These are phyloP conservation scores for Mnemiopsis leidyi DNA, from an alignment of 37 sponge, comb jelly and placozoan genomes.

Conservation along the genomic window DNA sequence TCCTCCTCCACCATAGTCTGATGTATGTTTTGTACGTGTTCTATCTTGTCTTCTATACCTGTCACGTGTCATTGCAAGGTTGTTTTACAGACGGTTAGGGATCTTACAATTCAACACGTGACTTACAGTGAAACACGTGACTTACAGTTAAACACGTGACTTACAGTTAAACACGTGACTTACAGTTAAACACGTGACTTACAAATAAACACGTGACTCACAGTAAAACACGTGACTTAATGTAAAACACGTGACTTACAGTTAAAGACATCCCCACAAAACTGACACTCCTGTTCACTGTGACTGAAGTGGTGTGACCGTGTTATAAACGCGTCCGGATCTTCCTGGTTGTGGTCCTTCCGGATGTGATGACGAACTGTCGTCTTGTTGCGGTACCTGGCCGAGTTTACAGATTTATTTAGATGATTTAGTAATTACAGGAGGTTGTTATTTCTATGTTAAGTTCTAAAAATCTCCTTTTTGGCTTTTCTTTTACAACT, in stretches of 20 bases:
- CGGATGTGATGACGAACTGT: constrained; percentile 64
- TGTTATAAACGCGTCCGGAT: constrained; percentile 58
- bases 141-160: not conserved
- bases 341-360: constrained; percentile 56
- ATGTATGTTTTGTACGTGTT: constrained; percentile 35
- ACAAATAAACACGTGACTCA: not conserved
- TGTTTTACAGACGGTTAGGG: too few species aligned
- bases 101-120: not conserved
- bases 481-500: too few species aligned
- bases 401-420: too few species aligned
- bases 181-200: too few species aligned
- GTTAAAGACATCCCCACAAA: not conserved
- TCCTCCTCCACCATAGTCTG: constrained; percentile 27
- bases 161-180: too few species aligned
- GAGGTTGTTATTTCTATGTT: too few species aligned
- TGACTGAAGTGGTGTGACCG: not conserved
- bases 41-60: constrained; percentile 56
- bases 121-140: not conserved
- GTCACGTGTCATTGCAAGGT: not conserved
- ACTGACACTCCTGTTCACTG: constrained; percentile 42
- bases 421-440: too few species aligned
- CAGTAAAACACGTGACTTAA: not conserved
- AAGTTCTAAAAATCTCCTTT: too few species aligned
- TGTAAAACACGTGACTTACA: not conserved
- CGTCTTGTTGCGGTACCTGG: constrained; percentile 43